phyloP scores from a whole-genome alignment of 1,140 invertebrate genomes.

The Battus philenor region DNA sequence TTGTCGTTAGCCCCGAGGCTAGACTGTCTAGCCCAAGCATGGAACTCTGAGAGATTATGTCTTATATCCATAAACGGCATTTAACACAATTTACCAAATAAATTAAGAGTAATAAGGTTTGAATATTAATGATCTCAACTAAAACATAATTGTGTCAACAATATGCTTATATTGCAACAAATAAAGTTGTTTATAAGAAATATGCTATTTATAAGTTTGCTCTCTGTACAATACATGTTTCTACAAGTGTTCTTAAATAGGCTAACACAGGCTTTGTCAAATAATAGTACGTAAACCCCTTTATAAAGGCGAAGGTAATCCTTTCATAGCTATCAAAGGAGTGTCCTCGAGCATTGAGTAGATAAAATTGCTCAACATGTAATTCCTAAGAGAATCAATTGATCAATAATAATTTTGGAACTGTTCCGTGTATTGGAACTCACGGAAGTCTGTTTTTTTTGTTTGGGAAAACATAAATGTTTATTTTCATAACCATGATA shows the following conservation, averaged over 20 bases:
- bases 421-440: constrained; percentile 29
- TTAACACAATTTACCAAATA: too few relatives aligned
- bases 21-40: too few relatives aligned
- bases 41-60: too few relatives aligned
- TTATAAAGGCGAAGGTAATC: constrained; percentile 33
- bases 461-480: too few relatives aligned
- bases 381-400: constrained; percentile 43
- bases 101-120: too few relatives aligned
- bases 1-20: too few relatives aligned
- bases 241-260: constrained; percentile 1
- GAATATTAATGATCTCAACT: too few relatives aligned
- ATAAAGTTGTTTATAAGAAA: neutral
- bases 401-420: constrained; percentile 36
- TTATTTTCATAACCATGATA: too few relatives aligned
- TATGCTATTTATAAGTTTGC: neutral
- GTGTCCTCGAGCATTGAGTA: constrained; percentile 35
- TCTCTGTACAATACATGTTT: constrained; percentile 5
- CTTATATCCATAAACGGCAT: too few relatives aligned
- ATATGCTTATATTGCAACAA: too few relatives aligned
- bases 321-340: constrained; percentile 47
- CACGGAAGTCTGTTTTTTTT: constrained; percentile 24
- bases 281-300: constrained; percentile 32
- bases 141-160: too few relatives aligned
- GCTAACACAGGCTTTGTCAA: constrained; percentile 19
- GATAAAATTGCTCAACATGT: constrained; percentile 40